phyloP scores from a whole-genome alignment of 1,140 invertebrate genomes.

The Neodiprion virginianus region DNA sequence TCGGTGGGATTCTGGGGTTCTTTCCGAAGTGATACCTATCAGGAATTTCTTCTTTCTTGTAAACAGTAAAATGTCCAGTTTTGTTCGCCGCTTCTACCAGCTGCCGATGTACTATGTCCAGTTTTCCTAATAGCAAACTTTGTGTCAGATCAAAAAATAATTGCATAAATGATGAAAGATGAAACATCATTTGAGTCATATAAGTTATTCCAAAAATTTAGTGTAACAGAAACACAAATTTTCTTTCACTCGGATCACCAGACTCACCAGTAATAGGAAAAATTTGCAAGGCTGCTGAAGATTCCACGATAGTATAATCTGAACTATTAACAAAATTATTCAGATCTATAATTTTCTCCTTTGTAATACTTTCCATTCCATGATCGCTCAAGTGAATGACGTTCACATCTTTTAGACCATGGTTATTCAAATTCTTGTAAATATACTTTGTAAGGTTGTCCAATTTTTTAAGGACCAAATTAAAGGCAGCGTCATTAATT shows the following conservation, averaged over 20 bases:
- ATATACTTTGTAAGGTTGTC: constrained; percentile 68
- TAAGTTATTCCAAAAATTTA: background rate
- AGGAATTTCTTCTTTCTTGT: constrained; percentile 65
- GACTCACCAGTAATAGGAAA: constrained; percentile 61
- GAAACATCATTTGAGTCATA: background rate
- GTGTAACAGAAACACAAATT: constrained; percentile 5
- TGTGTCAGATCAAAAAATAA: constrained; percentile 19
- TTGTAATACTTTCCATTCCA: constrained; percentile 69
- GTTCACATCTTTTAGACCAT: constrained; percentile 67
- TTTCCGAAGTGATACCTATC: constrained; percentile 68
- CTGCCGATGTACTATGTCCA: constrained; percentile 61
- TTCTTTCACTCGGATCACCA: constrained; percentile 9
- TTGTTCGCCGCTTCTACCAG: constrained; percentile 57
- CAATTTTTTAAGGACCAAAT: constrained; percentile 60
- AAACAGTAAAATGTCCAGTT: constrained; percentile 64
- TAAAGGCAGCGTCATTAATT: constrained; percentile 55
- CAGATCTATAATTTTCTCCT: constrained; percentile 66
- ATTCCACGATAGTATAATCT: constrained; percentile 59
- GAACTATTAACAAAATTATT: constrained; percentile 61
- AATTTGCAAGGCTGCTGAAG: constrained; percentile 63
- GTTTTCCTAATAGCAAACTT: constrained; percentile 48
- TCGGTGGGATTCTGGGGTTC: constrained; percentile 66
- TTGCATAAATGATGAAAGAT: constrained; percentile 17
- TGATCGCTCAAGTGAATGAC: constrained; percentile 79
- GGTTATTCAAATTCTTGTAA: constrained; percentile 60